Conservation (phyloP, 2,888 invertebrate genomes). For the Tortricodes alternella region DNA sequence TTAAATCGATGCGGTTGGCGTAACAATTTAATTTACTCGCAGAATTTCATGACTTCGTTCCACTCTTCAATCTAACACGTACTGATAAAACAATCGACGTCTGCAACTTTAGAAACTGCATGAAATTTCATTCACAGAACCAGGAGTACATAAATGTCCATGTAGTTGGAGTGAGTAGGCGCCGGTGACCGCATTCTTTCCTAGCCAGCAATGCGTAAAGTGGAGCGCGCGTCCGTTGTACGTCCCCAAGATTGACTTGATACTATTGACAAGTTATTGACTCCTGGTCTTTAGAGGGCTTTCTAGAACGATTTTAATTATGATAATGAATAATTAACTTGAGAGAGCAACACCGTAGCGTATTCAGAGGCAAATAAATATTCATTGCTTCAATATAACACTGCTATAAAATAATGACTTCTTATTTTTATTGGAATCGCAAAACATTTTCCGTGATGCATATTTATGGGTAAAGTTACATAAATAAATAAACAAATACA, state of each 20-base stretch:
- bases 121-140: conserved; percentile 34
- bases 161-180: conserved; percentile 48
- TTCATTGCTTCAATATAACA: not conserved
- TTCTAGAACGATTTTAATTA: not conserved
- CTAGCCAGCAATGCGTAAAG: conserved; percentile 58
- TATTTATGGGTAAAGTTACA: conserved; percentile 16
- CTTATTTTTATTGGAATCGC: conserved; percentile 5
- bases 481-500: conserved; percentile 3
- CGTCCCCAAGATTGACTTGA: conserved; percentile 55
- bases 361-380: no score
- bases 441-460: conserved; percentile 11
- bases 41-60: conserved; percentile 13
- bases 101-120: conserved; percentile 10
- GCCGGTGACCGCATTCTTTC: conserved; percentile 73
- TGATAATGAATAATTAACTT: no score
- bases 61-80: not conserved
- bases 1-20: conserved; percentile 39
- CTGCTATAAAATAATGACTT: conserved; percentile 23
- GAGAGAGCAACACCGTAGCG: no score
- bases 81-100: conserved; percentile 13
- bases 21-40: conserved; percentile 36
- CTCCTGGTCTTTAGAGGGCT: conserved; percentile 36
- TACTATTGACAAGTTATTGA: conserved; percentile 43
- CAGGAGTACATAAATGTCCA: conserved; percentile 44
- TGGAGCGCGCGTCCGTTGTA: conserved; percentile 67